Percentiles rank a stretch among this genome's conserved stretches.
Conservation (phyloP, 2,888 invertebrate species). For the Agrotis segetum region DNA sequence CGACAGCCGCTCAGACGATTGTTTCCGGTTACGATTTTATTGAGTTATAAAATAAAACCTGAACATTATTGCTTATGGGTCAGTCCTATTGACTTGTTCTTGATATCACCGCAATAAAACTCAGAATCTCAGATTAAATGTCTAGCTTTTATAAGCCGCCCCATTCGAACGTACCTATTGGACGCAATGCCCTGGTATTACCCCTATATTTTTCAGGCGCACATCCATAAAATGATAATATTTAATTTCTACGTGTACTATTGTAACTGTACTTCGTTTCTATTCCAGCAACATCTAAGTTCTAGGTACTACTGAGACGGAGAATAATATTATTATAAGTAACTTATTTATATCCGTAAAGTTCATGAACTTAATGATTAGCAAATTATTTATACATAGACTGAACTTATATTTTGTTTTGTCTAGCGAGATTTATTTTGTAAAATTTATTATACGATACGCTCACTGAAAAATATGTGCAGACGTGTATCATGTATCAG, state of each 20-base stretch:
- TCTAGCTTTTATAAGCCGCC: constrained; percentile 9
- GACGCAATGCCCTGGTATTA: background rate
- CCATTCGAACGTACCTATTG: constrained; percentile 12
- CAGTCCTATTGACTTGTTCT: constrained; percentile 37
- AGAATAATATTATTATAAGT: background rate
- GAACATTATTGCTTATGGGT: constrained; percentile 22
- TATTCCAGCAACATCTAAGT: background rate
- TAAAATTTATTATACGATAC: constrained; percentile 6
- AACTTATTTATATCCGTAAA: constrained; percentile 11
- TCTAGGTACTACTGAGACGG: too few species aligned
- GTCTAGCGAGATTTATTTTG: constrained; percentile 5
- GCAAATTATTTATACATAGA: constrained; percentile 24
- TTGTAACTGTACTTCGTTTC: background rate
- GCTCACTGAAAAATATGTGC: constrained; percentile 60
- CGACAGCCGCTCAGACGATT: constrained; percentile 51
- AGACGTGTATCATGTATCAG: constrained; percentile 61
- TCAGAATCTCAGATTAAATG: background rate
- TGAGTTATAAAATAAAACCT: constrained; percentile 61
- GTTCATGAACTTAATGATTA: constrained; percentile 5
- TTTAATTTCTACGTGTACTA: background rate
- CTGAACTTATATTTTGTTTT: constrained; percentile 27
- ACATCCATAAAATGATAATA: background rate
- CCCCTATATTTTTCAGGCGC: constrained; percentile 8
- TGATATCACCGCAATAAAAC: constrained; percentile 36
- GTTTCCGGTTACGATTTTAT: constrained; percentile 64